Conservation (phyloP, 2,888 invertebrate genomes). For the Brachypalpus laphriformis region DNA sequence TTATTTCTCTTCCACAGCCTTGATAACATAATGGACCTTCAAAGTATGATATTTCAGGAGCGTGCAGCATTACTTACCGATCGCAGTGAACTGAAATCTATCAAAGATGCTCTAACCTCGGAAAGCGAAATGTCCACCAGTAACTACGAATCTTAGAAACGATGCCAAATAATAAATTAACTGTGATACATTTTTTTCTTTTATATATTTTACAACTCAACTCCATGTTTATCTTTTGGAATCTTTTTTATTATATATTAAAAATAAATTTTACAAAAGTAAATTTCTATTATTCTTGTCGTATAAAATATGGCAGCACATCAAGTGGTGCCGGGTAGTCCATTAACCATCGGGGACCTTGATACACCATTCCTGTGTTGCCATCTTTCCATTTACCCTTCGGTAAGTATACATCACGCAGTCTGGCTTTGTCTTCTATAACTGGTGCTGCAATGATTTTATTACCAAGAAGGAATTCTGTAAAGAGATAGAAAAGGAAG, state of each 20-base stretch:
- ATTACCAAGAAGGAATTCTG: slow-evolving; percentile 92
- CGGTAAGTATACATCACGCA: slow-evolving; percentile 90
- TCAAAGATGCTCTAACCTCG: slow-evolving; percentile 57
- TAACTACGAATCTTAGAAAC: slow-evolving; percentile 11
- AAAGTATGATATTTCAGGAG: slow-evolving; percentile 69
- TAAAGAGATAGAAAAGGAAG: not conserved
- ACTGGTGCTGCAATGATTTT: slow-evolving; percentile 91
- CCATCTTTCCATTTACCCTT: slow-evolving; percentile 89
- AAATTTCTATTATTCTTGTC: slow-evolving; percentile 53
- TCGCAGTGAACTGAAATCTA: slow-evolving; percentile 72
- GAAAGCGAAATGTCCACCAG: slow-evolving; percentile 52
- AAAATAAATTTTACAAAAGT: not conserved
- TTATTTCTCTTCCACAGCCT: slow-evolving; percentile 48
- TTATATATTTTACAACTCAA: slow-evolving; percentile 20
- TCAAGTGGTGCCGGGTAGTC: slow-evolving; percentile 88
- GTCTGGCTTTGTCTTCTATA: slow-evolving; percentile 85
- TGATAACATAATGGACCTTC: slow-evolving; percentile 69
- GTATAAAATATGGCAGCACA: slow-evolving; percentile 88
- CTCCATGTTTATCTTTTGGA: slow-evolving; percentile 29
- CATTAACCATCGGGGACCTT: slow-evolving; percentile 86
- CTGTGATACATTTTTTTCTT: slow-evolving; percentile 65
- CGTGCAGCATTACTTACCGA: slow-evolving; percentile 69
- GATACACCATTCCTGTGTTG: slow-evolving; percentile 82
- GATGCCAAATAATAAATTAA: slow-evolving; percentile 43
- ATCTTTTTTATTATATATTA: slow-evolving; percentile 23